Conservation (phyloP, 1,140 invertebrate genomes). For the Euglossa dilemma region DNA sequence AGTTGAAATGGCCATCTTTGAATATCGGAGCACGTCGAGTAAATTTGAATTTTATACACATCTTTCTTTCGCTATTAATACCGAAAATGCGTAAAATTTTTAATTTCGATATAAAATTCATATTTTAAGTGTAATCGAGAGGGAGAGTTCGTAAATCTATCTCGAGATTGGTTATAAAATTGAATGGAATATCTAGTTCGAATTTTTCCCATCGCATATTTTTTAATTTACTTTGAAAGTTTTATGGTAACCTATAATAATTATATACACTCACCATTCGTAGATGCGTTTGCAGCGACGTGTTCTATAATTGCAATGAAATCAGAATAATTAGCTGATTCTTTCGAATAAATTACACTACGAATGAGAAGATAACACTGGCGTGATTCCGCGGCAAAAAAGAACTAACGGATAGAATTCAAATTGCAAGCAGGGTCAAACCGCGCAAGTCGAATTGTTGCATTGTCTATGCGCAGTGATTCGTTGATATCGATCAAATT, state of each 20-base stretch:
- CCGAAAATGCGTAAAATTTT: neutral
- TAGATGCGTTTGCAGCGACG: neutral
- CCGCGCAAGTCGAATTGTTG: neutral
- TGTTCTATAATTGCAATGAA: neutral
- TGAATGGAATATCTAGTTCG: no score
- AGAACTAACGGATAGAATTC: neutral
- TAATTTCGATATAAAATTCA: neutral
- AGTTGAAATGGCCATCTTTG: neutral
- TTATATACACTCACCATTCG: neutral
- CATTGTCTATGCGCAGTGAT: neutral
- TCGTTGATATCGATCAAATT: slow-evolving; percentile 20
- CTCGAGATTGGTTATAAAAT: neutral
- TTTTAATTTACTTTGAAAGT: neutral
- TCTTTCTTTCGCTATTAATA: neutral
- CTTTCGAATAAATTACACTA: neutral
- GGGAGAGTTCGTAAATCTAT: neutral
- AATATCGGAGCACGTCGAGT: neutral
- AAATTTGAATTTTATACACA: neutral
- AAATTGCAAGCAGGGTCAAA: neutral
- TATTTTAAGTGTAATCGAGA: neutral
- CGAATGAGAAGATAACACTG: no score
- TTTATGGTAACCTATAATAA: neutral
- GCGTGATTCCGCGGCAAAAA: neutral
- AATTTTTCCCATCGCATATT: neutral
- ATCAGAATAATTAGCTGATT: neutral